Conservation (phyloP, 2,797 vertebrate species). For the Xyrichtys novacula region DNA sequence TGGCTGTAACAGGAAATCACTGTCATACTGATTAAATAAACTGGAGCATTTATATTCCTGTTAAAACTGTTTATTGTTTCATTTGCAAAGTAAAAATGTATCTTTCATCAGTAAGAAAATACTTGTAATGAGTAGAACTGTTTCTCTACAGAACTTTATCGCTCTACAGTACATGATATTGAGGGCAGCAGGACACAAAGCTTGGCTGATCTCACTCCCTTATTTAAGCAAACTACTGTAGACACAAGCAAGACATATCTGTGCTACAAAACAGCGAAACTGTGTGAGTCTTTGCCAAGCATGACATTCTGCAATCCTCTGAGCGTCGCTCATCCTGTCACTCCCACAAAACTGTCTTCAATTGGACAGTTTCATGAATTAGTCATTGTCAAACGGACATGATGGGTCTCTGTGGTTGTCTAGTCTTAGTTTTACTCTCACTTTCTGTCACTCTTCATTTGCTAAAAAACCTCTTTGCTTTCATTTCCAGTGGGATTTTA, state of each 20-base stretch:
- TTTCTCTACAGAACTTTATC: too few relatives aligned
- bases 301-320: neutral
- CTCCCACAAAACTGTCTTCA: constrained; percentile 1
- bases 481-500: constrained; percentile 13
- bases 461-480: constrained; percentile 21
- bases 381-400: neutral
- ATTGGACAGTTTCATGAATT: constrained; percentile 2
- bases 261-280: neutral
- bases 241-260: neutral
- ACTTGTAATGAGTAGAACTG: too few relatives aligned
- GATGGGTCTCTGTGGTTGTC: constrained; percentile 6
- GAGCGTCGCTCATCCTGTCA: neutral
- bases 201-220: neutral
- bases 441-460: neutral
- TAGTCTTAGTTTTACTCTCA: neutral
- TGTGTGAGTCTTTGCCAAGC: neutral
- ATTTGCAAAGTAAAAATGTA: too few relatives aligned
- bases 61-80: too few relatives aligned
- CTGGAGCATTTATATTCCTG: too few relatives aligned
- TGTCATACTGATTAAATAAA: too few relatives aligned
- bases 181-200: neutral
- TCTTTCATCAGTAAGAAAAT: too few relatives aligned
- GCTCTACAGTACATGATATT: too few relatives aligned
- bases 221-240: neutral
- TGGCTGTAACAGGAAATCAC: too few relatives aligned